phyloP scores from a whole-genome alignment of 2,113 vertebrate genomes.

The Rana temporaria region DNA sequence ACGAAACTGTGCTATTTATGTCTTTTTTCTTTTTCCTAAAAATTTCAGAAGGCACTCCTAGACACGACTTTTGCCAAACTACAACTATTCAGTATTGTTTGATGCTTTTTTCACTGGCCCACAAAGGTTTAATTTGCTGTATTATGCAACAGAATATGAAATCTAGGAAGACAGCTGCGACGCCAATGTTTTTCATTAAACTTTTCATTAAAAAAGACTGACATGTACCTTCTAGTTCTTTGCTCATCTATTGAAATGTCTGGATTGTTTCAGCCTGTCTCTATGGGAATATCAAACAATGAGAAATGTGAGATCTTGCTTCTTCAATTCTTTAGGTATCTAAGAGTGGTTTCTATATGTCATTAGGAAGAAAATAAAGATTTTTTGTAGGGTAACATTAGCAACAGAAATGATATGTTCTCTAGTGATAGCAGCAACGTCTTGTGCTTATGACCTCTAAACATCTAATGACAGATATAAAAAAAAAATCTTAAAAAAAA shows the following conservation, averaged over 20 bases:
- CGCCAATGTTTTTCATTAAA: conserved; percentile 37
- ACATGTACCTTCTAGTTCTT: conserved; percentile 40
- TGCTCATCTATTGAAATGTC: conserved; percentile 27
- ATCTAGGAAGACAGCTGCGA: neutral
- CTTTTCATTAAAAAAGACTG: conserved; percentile 46
- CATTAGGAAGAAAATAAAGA: neutral
- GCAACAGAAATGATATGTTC: too few species aligned
- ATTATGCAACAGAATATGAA: conserved; percentile 1
- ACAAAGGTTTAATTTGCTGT: conserved; percentile 35
- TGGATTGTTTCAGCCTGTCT: conserved; percentile 24
- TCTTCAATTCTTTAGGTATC: neutral
- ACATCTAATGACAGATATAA: too few species aligned
- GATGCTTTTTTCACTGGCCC: conserved; percentile 3
- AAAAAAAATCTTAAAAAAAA: too few species aligned
- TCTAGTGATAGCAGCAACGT: too few species aligned
- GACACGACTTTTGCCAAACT: neutral
- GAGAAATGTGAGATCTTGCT: conserved; percentile 7
- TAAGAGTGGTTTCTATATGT: neutral
- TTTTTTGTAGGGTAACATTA: too few species aligned
- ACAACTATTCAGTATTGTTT: conserved; percentile 1
- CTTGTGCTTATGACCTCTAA: too few species aligned
- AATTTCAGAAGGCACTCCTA: neutral
- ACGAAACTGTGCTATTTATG: neutral
- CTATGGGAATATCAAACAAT: conserved; percentile 48
- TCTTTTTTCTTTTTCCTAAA: neutral